Percentiles rank a stretch among this genome's conserved stretches.
phyloP scores from a whole-genome alignment of 92 coral and sea anemone species.

The Montipora capitata region DNA sequence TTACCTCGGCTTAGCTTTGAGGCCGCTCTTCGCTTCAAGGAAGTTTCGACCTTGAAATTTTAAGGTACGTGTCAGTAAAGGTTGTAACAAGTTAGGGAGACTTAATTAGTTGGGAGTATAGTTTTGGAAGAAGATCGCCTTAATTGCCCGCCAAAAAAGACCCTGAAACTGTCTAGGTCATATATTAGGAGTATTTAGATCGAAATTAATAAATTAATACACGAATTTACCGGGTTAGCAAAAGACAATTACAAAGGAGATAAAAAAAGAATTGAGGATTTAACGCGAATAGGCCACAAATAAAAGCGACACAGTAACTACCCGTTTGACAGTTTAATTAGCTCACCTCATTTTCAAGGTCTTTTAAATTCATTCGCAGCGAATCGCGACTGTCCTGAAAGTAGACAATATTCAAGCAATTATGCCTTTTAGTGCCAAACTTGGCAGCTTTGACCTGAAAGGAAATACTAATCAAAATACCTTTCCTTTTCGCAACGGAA shows the following conservation, averaged over 20 bases:
- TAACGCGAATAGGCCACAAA: not conserved
- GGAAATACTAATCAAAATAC: not conserved
- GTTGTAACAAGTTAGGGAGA: not conserved
- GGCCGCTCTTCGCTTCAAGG: slow-evolving; percentile 80
- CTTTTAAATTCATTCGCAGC: slow-evolving; percentile 86
- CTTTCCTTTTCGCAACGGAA: slow-evolving; percentile 33
- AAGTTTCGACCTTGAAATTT: slow-evolving; percentile 85
- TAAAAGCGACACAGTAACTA: not conserved
- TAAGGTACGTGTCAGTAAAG: slow-evolving; percentile 2
- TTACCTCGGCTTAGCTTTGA: slow-evolving; percentile 56
- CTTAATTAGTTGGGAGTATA: not conserved
- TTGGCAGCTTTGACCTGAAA: not conserved
- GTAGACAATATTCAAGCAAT: not conserved
- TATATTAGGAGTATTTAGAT: not conserved
- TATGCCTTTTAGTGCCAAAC: not conserved
- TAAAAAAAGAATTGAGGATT: not conserved
- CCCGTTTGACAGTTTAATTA: not conserved
- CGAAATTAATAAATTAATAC: too few species aligned
- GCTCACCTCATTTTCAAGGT: slow-evolving; percentile 89
- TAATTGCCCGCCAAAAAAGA: not conserved
- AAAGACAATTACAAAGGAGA: not conserved
- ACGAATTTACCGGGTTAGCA: slow-evolving; percentile 10
- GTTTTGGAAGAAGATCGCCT: not conserved
- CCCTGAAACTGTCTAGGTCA: not conserved
- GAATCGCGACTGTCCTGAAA: slow-evolving; percentile 84